phyloP scores from a whole-genome alignment of 2,113 vertebrate species.

The Neotragus moschatus region DNA sequence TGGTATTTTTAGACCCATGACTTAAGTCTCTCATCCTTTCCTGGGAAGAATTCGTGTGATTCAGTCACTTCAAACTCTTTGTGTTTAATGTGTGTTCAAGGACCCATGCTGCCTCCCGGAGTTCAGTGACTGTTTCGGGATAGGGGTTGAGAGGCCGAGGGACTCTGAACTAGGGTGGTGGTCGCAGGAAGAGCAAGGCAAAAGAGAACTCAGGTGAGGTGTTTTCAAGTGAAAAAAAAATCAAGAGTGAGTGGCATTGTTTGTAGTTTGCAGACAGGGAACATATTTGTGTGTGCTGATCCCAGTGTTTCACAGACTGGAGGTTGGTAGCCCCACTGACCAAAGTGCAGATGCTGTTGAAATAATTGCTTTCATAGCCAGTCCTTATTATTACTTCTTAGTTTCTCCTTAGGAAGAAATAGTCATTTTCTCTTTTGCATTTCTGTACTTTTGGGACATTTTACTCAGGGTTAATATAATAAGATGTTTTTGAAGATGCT shows the following conservation, averaged over 20 bases:
- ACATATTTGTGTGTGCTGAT: no score
- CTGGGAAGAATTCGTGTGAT: not conserved
- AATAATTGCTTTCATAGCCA: not conserved
- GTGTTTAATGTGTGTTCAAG: not conserved
- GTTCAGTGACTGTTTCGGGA: not conserved
- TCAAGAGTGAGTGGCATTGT: not conserved
- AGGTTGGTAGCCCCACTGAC: not conserved
- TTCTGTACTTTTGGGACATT: not conserved
- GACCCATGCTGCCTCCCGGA: not conserved
- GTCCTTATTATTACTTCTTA: not conserved
- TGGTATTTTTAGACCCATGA: not conserved
- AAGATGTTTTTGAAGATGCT: not conserved
- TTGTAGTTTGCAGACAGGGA: not conserved
- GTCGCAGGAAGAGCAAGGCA: not conserved
- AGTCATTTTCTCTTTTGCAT: not conserved
- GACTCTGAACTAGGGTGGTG: not conserved
- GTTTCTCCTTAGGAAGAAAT: not conserved
- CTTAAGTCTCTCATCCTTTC: not conserved
- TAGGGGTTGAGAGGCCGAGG: not conserved
- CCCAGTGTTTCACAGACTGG: no score
- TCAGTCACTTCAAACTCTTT: not conserved
- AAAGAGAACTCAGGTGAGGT: not conserved
- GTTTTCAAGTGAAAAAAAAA: not conserved
- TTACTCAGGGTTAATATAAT: not conserved
- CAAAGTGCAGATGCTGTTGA: not conserved